Conservation (phyloP, 2,888 invertebrate genomes). For the Aphidoletes aphidimyza region DNA sequence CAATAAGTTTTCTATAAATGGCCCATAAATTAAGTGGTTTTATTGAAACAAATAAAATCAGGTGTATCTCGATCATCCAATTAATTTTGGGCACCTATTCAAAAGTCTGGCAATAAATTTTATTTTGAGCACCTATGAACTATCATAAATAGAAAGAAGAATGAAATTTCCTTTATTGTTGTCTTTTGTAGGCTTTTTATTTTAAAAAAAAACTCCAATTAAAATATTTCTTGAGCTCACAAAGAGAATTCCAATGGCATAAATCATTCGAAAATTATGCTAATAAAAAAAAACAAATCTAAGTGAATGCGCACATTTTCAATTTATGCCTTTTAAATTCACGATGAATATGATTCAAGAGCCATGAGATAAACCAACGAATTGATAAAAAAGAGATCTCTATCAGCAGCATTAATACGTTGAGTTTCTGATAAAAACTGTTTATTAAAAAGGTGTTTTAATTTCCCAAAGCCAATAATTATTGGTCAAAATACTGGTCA, state of each 20-base stretch:
- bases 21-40: constrained; percentile 19
- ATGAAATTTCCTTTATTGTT: neutral
- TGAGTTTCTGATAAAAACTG: neutral
- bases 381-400: too few relatives aligned
- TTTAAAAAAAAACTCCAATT: neutral
- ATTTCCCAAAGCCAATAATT: neutral
- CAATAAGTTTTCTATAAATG: neutral
- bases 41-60: constrained; percentile 43
- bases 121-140: neutral
- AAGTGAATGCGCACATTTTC: neutral
- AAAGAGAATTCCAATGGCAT: neutral
- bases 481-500: neutral
- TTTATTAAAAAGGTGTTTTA: constrained; percentile 41
- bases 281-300: neutral
- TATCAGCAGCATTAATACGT: too few relatives aligned
- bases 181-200: neutral
- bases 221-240: constrained; percentile 19
- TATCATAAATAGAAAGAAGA: neutral
- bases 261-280: constrained; percentile 15
- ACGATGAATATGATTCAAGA: neutral
- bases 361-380: neutral
- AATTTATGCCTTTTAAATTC: neutral
- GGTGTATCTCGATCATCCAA: constrained; percentile 38
- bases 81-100: neutral
- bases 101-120: neutral